A percentile compares a stretch with the other conserved stretches of the same genome.
Conservation (phyloP, 2,113 vertebrate species). For the Tetrax tetrax region DNA sequence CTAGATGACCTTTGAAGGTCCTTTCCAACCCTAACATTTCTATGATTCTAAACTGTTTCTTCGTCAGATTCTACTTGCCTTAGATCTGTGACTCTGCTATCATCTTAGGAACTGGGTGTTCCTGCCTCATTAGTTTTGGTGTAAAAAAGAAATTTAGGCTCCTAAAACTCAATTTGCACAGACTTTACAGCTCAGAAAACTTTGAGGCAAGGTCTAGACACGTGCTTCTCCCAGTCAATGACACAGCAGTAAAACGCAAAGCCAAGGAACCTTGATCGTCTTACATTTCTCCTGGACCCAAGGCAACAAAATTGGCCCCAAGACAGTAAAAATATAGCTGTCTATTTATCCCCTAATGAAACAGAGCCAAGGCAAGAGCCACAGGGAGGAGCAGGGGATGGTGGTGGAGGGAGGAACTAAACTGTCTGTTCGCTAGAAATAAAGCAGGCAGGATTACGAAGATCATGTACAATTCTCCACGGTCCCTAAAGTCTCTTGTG, state of each 20-base stretch:
- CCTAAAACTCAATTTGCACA: background rate
- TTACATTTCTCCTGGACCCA: background rate
- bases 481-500: constrained; percentile 80
- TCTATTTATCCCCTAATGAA: constrained; percentile 38
- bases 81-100: background rate
- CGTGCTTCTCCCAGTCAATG: background rate
- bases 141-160: background rate
- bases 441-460: constrained; percentile 65
- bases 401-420: constrained; percentile 21
- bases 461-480: constrained; percentile 78
- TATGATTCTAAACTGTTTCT: background rate
- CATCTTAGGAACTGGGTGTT: background rate
- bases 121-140: background rate
- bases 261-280: background rate
- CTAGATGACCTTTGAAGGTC: no score
- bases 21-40: no score
- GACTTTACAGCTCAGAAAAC: background rate
- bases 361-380: background rate
- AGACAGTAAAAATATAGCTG: background rate
- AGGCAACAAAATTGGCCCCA: background rate
- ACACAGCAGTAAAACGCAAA: background rate
- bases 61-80: background rate
- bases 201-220: background rate
- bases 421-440: constrained; percentile 61
- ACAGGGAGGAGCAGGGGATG: background rate